A percentile compares a stretch with the other conserved stretches of the same genome.
These are phyloP conservation scores for Scaptodrosophila lebanonensis DNA, from an alignment of 1,140 invertebrate species.

Conservation along the genomic window DNA sequence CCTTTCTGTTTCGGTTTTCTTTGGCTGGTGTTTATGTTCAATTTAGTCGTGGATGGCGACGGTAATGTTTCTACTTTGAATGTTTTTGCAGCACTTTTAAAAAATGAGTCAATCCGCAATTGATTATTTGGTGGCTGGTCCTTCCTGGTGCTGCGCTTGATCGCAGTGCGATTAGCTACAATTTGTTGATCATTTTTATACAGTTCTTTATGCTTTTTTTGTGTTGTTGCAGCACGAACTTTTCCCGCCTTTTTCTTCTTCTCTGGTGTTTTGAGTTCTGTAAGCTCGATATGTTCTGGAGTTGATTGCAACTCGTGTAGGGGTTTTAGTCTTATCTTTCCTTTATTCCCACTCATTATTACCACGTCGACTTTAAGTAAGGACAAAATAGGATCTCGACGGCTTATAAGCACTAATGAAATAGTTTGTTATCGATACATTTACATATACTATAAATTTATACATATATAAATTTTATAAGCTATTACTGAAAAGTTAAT, in stretches of 20 bases:
- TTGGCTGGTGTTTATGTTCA: not conserved
- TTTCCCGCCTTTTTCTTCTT: slow-evolving; percentile 40
- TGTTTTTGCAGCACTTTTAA: slow-evolving; percentile 53
- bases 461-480: no score
- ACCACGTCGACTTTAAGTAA: no score
- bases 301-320: no score
- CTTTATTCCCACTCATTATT: no score
- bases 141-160: slow-evolving; percentile 45
- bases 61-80: slow-evolving; percentile 28
- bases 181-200: not conserved
- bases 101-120: slow-evolving; percentile 56
- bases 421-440: no score
- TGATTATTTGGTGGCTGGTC: slow-evolving; percentile 48
- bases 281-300: no score
- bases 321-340: no score
- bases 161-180: slow-evolving; percentile 2
- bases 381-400: no score
- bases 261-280: slow-evolving; percentile 38
- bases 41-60: not conserved
- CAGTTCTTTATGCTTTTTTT: slow-evolving; percentile 29
- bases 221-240: slow-evolving; percentile 37
- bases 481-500: no score
- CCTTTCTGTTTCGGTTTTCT: slow-evolving; percentile 23
- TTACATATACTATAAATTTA: no score
- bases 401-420: no score